Base-by-base conservation (phyloP, 2,113 vertebrate genomes). In the Syrmaticus mikado region DNA sequence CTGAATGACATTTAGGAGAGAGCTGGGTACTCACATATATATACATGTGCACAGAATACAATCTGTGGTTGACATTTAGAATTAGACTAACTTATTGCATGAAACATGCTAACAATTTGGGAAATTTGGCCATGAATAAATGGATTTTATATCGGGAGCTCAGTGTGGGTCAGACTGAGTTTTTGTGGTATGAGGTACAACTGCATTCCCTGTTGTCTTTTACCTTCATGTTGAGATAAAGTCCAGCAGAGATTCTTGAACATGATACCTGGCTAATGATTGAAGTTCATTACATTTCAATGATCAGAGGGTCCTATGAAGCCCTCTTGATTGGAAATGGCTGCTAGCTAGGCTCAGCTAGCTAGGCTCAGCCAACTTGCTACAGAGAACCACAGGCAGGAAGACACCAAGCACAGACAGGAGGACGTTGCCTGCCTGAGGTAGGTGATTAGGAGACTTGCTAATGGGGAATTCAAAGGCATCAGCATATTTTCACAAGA, bases 1-100 rank as follows among this genome's bases (percentile, higher is more conserved):
- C 57, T 95, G 84, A 95, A 93, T 94, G 95, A 96, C 96, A 96
- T 96, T 96, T 96, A 92, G 96, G 78, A 85, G 71, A 58, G 94
- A 96, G 85, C 53, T 90, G 92, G 92, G 36, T 95, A 85, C 85
- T 96, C 92, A 68, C 88, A 72, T 94, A 90, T 92, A 77, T 93
- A 81, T 91, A 89, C 77, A 76, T 86, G 90, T 86, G 88, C 96
- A 86, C 66, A 62, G 83, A 96, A 87, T 90, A 94, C 83, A 96
- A 89, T 93, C 94, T 95, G 94, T 72, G 90, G 78, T 82, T 95
- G 96, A 66, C 89, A 89, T 89, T 95, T 96, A 92, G 95, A 75
- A 90, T 79, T 62, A 94, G 85, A 86, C 58, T 85, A 73, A 72
- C 62, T 88, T 71, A 65, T 48, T 93, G 88, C 36, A 57, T 70